Base-by-base conservation (phyloP, 2,888 invertebrate species). In the Geophilus truncorum region DNA sequence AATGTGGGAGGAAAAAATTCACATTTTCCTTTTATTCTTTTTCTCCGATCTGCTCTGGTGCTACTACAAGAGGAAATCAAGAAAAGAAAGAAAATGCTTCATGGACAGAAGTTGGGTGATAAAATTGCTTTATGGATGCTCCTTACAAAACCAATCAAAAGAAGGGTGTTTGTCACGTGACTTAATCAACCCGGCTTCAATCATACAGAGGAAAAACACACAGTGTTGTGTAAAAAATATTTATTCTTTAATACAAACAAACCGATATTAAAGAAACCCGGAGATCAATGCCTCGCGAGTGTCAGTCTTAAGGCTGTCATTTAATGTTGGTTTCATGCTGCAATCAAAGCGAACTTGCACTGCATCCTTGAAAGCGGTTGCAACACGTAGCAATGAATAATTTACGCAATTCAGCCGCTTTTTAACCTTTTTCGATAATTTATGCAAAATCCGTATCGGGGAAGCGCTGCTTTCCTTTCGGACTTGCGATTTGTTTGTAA, bases 71-170 rank as follows among this genome's bases (percentile, higher is more conserved):
- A 62, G 62, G 12, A 62, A 62, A 62, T 62, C 62, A 62, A 62
- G 62, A 23, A 62, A 62, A 62, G 62, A 62, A 62, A 62, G 62
- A 23, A 62, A 62, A 62, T 62, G 62, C 62, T 62, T 62, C 62
- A 62, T 62, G 62, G 62, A 62, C 62, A 62, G 25, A 62, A 62
- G 62, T 62, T 28, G 62, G 62, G 62, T 23, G 62, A 62, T 62
- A 62, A 62, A 62, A 62, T 62, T 62, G 62, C 62, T 62, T 62
- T 62, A 62, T 62, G 62, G 62, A 62, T 62, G 23, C 62, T 7
- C 28, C 28, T 28, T 25, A 4, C 62, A 62, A 23, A 62, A 62
- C 62, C 62, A 62, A 62, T 62, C 62, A 28, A 62, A 62, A 57
- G 62, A 28, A 45, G 45, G 18, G n/a, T 45, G 10, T 45, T 45